Evolutionary conservation across 2,888 invertebrate species (phyloP).

Genomic region (Drosophila fungiperda): DNA sequence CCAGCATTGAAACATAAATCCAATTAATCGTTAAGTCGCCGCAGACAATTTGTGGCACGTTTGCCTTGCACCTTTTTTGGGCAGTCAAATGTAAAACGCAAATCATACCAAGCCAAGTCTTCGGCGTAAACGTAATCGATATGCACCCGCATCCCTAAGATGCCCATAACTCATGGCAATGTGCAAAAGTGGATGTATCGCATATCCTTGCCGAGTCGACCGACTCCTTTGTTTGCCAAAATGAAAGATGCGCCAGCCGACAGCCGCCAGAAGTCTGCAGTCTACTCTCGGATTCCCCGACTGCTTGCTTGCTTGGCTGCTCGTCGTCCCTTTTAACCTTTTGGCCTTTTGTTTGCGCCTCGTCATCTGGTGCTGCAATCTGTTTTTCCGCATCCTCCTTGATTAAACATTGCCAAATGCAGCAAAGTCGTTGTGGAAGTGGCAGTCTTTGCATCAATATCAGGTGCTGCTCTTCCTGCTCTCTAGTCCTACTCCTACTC

Average conservation of each 20-base stretch:
- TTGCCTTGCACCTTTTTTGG: constrained; percentile 67
- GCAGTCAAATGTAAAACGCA: constrained; percentile 66
- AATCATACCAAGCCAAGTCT: constrained; percentile 55
- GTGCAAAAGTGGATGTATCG: constrained; percentile 83
- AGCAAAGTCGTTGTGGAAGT: constrained; percentile 22
- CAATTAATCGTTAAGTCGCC: constrained; percentile 76
- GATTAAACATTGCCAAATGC: constrained; percentile 78
- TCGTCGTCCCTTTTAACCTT: constrained; percentile 49
- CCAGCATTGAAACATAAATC: constrained; percentile 58
- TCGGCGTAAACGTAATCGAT: constrained; percentile 64
- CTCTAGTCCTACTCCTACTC: constrained; percentile 8
- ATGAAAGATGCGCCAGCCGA: constrained; percentile 54
- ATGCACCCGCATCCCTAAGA: constrained; percentile 78
- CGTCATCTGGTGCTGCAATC: constrained; percentile 77
- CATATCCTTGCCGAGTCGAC: constrained; percentile 55
- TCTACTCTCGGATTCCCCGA: background rate
- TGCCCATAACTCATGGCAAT: constrained; percentile 80
- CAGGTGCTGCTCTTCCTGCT: constrained; percentile 47
- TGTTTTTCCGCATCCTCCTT: constrained; percentile 69
- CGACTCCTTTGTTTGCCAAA: constrained; percentile 62
- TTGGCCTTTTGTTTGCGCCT: constrained; percentile 55
- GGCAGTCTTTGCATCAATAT: constrained; percentile 41
- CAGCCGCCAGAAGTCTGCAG: constrained; percentile 4
- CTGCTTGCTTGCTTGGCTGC: constrained; percentile 5
- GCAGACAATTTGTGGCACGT: constrained; percentile 70